Evolutionary conservation across 2,113 vertebrate genomes (phyloP).

Genomic region (Thermophis baileyi): DNA sequence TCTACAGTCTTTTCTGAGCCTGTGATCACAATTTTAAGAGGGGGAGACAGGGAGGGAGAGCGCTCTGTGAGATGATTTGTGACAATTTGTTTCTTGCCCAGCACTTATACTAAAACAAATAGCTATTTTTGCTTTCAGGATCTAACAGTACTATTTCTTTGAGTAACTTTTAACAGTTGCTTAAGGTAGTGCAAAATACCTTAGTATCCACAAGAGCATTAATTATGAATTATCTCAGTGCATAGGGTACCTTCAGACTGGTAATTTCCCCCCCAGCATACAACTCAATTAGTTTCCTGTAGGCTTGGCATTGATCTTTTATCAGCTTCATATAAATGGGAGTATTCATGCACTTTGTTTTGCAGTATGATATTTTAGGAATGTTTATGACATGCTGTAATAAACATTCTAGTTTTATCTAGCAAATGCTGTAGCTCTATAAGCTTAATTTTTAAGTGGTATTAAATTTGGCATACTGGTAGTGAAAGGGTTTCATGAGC

Average conservation of each 20-base stretch:
- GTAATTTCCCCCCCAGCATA: neutral
- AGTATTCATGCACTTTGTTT: neutral
- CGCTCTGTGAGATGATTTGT: neutral
- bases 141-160: neutral
- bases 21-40: neutral
- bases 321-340: neutral
- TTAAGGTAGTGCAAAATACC: neutral
- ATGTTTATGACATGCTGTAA: neutral
- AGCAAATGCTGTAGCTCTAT: neutral
- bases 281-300: neutral
- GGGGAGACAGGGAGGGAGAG: neutral
- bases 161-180: neutral
- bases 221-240: neutral
- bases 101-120: neutral
- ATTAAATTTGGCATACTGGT: neutral
- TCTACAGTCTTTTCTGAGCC: neutral
- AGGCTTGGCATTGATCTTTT: neutral
- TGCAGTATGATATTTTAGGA: neutral
- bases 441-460: neutral
- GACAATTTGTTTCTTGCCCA: neutral
- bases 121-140: neutral
- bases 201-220: neutral
- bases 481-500: neutral
- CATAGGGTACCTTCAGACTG: neutral
- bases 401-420: neutral